Conservation (phyloP, 2,888 invertebrate species). For the Pantelozetes paolii region DNA sequence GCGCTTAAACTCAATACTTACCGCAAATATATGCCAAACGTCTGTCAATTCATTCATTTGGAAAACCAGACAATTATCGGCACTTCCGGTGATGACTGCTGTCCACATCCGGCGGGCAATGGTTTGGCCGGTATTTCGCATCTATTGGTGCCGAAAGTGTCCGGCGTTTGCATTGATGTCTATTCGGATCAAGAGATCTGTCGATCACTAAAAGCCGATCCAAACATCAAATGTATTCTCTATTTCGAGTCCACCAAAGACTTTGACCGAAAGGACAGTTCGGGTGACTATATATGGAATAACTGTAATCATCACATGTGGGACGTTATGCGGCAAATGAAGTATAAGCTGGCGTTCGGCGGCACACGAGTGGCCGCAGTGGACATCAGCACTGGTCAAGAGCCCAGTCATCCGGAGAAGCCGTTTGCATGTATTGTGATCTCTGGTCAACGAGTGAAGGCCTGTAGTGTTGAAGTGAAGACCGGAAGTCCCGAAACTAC, state of each 20-base stretch:
- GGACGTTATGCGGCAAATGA: slow-evolving; percentile 18
- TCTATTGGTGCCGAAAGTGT: slow-evolving; percentile 8
- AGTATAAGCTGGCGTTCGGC: slow-evolving; percentile 19
- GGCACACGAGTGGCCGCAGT: neutral
- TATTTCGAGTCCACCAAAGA: slow-evolving; percentile 14
- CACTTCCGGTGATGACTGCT: neutral
- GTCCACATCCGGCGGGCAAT: slow-evolving; percentile 14
- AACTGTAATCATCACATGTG: slow-evolving; percentile 28
- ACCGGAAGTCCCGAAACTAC: slow-evolving; percentile 11
- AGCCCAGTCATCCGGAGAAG: neutral
- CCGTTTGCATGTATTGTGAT: slow-evolving; percentile 15
- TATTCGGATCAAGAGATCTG: slow-evolving; percentile 2
- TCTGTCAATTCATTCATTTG: slow-evolving; percentile 21
- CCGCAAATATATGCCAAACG: slow-evolving; percentile 18
- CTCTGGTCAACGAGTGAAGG: neutral
- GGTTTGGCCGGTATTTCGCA: slow-evolving; percentile 32
- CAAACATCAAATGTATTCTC: slow-evolving; percentile 22
- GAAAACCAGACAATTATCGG: slow-evolving; percentile 20
- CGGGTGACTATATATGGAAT: slow-evolving; percentile 14
- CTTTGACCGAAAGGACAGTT: slow-evolving; percentile 24
- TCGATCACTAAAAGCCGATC: neutral
- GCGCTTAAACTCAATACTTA: slow-evolving; percentile 4
- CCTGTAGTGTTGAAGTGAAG: slow-evolving; percentile 17
- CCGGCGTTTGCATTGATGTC: neutral
- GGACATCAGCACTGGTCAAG: neutral